phyloP scores from a whole-genome alignment of 2,113 vertebrate species.

The Halcyon malimbica region DNA sequence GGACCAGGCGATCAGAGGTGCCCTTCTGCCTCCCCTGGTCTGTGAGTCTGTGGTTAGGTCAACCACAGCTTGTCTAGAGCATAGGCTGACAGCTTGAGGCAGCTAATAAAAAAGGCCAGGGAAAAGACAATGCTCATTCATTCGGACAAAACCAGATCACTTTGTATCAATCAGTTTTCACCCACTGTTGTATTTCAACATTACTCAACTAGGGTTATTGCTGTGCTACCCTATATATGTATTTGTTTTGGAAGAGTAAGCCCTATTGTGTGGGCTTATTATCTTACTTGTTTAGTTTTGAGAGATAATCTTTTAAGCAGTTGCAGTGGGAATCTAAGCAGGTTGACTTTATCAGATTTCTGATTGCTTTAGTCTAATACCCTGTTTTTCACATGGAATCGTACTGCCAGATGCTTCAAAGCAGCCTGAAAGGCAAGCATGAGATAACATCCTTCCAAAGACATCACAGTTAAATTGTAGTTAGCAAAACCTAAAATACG shows the following conservation, averaged over 20 bases:
- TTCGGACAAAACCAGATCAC: not conserved
- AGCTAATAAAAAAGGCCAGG: not conserved
- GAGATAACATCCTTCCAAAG: not conserved
- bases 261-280: not conserved
- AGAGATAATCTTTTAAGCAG: not conserved
- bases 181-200: not conserved
- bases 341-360: not conserved
- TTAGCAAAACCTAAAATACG: not conserved
- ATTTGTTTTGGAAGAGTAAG: not conserved
- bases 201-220: not conserved
- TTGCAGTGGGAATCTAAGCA: not conserved
- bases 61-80: not conserved
- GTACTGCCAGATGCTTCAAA: not conserved
- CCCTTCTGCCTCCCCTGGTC: not conserved
- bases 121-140: not conserved
- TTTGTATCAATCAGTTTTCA: not conserved
- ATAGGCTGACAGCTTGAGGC: not conserved
- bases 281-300: not conserved
- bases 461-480: not conserved
- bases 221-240: rapidly evolving
- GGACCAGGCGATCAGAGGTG: not conserved
- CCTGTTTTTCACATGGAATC: not conserved
- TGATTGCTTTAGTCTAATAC: not conserved
- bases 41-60: not conserved
- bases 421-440: not conserved